These are phyloP conservation scores for Sebastes fasciatus DNA, from an alignment of 2,113 vertebrate species.

Conservation along the genomic window DNA sequence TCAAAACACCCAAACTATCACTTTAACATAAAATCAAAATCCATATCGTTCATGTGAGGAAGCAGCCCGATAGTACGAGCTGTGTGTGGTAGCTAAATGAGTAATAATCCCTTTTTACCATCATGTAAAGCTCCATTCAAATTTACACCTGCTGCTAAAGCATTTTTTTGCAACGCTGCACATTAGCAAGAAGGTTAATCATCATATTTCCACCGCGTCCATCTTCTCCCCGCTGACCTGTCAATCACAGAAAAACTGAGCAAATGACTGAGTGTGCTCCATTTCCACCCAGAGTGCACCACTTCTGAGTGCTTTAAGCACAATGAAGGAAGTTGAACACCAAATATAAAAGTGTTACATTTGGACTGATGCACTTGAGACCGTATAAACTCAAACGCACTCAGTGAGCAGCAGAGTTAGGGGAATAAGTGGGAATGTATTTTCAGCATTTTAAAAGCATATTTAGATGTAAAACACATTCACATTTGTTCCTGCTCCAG, in stretches of 20 bases:
- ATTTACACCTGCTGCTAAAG: background rate
- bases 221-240: background rate
- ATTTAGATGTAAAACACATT: background rate
- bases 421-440: background rate
- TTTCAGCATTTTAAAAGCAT: constrained; percentile 18
- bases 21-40: background rate
- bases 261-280: background rate
- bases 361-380: constrained; percentile 5
- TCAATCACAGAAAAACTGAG: constrained; percentile 1
- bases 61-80: background rate
- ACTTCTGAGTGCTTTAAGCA: background rate
- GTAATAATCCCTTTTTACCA: background rate
- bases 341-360: background rate
- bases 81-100: background rate
- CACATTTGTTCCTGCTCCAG: background rate
- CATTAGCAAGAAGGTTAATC: background rate
- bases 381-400: constrained; percentile 17
- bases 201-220: background rate
- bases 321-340: background rate
- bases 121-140: background rate
- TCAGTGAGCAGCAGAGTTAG: background rate
- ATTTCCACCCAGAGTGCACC: background rate
- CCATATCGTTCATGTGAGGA: background rate
- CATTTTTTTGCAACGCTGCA: background rate
- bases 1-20: too few species aligned